A percentile compares a stretch with the other conserved stretches of the same genome.
These are phyloP conservation scores for Trogon melanurus DNA, from an alignment of 2,113 vertebrate genomes.

Conservation along the genomic window DNA sequence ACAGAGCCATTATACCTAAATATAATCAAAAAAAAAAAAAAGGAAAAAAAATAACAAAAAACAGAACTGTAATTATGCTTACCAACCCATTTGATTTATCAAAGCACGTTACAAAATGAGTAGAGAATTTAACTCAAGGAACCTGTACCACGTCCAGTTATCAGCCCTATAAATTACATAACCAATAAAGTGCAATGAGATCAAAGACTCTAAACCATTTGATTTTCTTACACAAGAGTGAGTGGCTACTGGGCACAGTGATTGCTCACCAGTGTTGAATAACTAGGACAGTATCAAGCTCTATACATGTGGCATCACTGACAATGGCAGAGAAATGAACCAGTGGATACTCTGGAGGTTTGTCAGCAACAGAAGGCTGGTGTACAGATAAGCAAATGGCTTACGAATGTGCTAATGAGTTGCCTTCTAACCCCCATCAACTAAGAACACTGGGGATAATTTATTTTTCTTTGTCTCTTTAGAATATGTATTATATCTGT, in stretches of 20 bases:
- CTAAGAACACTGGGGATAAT: background rate
- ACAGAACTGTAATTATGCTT: slow-evolving; percentile 29
- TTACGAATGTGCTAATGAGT: slow-evolving; percentile 46
- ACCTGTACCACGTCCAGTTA: slow-evolving; percentile 33
- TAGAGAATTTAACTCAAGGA: slow-evolving; percentile 18
- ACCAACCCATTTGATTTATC: slow-evolving; percentile 42
- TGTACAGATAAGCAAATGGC: slow-evolving; percentile 39
- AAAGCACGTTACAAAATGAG: slow-evolving; percentile 25
- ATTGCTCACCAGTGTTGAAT: slow-evolving; percentile 53
- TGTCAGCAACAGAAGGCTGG: background rate
- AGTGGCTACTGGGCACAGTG: slow-evolving; percentile 28
- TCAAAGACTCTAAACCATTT: slow-evolving; percentile 55
- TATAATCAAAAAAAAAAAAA: slow-evolving; percentile 30
- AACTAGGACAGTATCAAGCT: slow-evolving; percentile 31
- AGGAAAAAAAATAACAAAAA: background rate
- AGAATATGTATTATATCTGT: background rate
- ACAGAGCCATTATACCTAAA: slow-evolving; percentile 40
- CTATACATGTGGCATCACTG: background rate
- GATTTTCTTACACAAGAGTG: slow-evolving; percentile 50
- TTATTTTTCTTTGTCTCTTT: slow-evolving; percentile 10
- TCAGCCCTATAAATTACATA: slow-evolving; percentile 50
- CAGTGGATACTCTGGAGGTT: slow-evolving; percentile 14
- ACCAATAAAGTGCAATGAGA: slow-evolving; percentile 56
- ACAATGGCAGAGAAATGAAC: slow-evolving; percentile 7
- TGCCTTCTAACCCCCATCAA: slow-evolving; percentile 29